phyloP scores from a whole-genome alignment of 1,140 invertebrate species.

The Drosophila murphyi region DNA sequence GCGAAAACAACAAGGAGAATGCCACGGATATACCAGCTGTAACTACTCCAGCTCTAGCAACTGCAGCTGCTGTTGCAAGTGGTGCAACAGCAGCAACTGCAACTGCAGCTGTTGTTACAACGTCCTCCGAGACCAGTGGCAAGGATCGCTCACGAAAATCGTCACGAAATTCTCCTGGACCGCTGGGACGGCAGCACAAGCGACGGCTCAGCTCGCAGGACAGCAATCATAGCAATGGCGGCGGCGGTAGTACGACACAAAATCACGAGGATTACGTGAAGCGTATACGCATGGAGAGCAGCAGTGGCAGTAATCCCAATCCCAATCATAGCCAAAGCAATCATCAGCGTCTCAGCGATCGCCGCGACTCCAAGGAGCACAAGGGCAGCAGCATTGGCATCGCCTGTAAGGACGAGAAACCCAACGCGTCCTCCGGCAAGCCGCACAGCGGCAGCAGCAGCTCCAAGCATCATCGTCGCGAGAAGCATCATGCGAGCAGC shows the following conservation, averaged over 20 bases:
- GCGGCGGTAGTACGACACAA: constrained; percentile 21
- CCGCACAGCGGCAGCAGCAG: constrained; percentile 48
- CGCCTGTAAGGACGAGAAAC: constrained; percentile 59
- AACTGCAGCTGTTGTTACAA: constrained; percentile 5
- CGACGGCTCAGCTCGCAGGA: constrained; percentile 92
- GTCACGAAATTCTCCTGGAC: constrained; percentile 86
- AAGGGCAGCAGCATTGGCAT: constrained; percentile 44
- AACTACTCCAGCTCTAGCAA: not conserved
- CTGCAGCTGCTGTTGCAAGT: not conserved
- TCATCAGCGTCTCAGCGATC: constrained; percentile 85
- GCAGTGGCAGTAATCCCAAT: not conserved
- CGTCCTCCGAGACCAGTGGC: constrained; percentile 6
- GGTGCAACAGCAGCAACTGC: constrained; percentile 15
- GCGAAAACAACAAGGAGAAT: constrained; percentile 78
- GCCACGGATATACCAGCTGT: constrained; percentile 20
- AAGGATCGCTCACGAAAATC: constrained; percentile 73
- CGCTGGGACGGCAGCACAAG: constrained; percentile 86
- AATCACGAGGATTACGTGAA: constrained; percentile 88
- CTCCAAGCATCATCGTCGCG: constrained; percentile 66
- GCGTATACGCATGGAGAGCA: constrained; percentile 87
- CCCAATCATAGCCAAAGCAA: constrained; percentile 29
- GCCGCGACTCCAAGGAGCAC: constrained; percentile 90
- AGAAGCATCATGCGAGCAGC: constrained; percentile 65
- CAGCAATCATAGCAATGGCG: constrained; percentile 85
- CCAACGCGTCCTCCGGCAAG: constrained; percentile 45